These are phyloP conservation scores for Gymnorhina tibicen DNA, from an alignment of 2,113 vertebrate genomes.

Conservation along the genomic window DNA sequence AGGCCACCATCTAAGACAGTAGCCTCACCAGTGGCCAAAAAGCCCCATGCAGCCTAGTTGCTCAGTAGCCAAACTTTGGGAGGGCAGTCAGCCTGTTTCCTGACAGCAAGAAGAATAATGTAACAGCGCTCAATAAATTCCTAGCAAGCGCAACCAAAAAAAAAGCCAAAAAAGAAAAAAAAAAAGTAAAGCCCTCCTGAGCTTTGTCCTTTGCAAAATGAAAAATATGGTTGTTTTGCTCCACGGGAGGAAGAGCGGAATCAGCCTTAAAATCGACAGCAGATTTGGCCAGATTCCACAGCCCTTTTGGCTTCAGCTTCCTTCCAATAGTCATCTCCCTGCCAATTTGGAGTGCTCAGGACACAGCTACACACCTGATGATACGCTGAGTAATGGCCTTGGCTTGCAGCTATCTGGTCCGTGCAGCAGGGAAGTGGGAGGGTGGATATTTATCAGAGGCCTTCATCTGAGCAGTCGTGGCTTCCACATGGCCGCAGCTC, in stretches of 20 bases:
- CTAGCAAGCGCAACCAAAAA: background rate
- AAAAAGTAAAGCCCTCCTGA: background rate
- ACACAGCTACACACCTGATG: constrained; percentile 57
- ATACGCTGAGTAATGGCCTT: constrained; percentile 38
- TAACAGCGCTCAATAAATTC: background rate
- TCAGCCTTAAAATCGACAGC: background rate
- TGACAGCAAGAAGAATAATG: constrained; percentile 38
- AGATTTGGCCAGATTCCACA: background rate
- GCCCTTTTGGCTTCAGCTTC: constrained; percentile 30
- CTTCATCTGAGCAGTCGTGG: background rate
- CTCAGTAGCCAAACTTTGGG: constrained; percentile 31
- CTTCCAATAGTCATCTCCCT: constrained; percentile 10
- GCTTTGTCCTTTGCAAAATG: constrained; percentile 35
- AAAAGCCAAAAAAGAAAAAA: background rate
- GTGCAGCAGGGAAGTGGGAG: constrained; percentile 23
- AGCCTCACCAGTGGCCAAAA: constrained; percentile 30
- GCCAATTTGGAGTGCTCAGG: constrained; percentile 30
- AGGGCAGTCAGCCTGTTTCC: constrained; percentile 7
- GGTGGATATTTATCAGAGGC: background rate
- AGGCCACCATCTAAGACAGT: constrained; percentile 44
- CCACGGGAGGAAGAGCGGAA: background rate
- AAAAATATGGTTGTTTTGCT: constrained; percentile 59
- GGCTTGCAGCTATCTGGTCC: constrained; percentile 49
- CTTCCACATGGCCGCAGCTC: background rate
- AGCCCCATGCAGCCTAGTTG: background rate